Evolutionary conservation across 2,888 invertebrate genomes (phyloP), one percentile per base, ranked within the genome.

Genomic region (Agrotis exclamationis): DNA sequence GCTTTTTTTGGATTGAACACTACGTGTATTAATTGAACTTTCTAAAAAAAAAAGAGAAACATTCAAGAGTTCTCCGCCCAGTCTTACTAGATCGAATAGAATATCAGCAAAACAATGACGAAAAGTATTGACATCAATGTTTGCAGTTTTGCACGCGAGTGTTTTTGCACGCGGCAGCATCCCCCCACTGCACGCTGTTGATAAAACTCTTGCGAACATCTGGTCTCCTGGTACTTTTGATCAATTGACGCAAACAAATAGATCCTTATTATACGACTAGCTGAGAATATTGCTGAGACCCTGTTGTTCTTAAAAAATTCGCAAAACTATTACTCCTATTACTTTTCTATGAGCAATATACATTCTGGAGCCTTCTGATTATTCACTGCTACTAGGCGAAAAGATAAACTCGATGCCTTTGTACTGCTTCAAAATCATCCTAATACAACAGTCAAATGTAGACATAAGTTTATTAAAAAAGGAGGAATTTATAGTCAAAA

Each of bases 151-250:
- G 76, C 77, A 77, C 76, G 76, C 68, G 76, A 67, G 80, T 63
- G 75, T 59, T 16, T 57, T 60, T 57, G 69, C 74, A 82, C 71
- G 53, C 44, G 77, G 81, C 77, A 78, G 77, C 81, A 58, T 78
- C 81, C 77, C 77, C 70, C 33, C 77, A 78, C 77, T 80, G 81
- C 77, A 77, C 77, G 69, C 77, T 50, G 33, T 62, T 47, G 33
- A 57, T 22, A 44, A 28, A 54, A 59, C 44, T 64, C 59, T 54
- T 51, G 20, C 13, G 18, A 47, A 48, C 6, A 22, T 59, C 62
- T 66, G 22, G 48, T 59, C 14, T 13, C 24, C 66, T 67, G 39
- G 47, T 63, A 1, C 60, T 50, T 22, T 20, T 22, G 18, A n/a
- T 13, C 1, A 45, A 16, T 39, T 1, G 9, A 39, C 39, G 39